phyloP scores from a whole-genome alignment of 2,888 invertebrate genomes.

The Parasteatoda lunata region DNA sequence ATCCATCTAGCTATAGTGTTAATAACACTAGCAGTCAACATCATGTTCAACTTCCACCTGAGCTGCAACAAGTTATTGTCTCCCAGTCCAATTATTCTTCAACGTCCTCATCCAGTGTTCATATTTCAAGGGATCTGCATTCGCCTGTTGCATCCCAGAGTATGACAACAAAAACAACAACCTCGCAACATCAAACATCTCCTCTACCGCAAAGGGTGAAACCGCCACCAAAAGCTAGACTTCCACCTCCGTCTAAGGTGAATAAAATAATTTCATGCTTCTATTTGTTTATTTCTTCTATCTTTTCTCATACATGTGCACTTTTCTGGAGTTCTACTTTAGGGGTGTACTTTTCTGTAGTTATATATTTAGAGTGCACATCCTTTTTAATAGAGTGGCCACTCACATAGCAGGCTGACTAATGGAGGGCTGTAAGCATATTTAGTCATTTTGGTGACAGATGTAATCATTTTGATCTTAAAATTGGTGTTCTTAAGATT shows the following conservation, averaged over 20 bases:
- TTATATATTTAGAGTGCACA: no score
- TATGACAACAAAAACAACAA: constrained; percentile 8
- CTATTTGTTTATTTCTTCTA: neutral
- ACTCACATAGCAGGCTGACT: no score
- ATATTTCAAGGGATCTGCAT: constrained; percentile 36
- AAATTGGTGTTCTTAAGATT: no score
- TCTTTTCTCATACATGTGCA: no score
- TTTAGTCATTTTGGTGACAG: no score
- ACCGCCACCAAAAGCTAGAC: constrained; percentile 82
- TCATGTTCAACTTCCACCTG: constrained; percentile 60
- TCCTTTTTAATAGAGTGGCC: no score
- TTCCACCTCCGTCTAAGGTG: constrained; percentile 90
- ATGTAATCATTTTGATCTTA: no score
- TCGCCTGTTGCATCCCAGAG: constrained; percentile 40
- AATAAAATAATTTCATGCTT: constrained; percentile 36
- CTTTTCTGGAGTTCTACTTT: no score
- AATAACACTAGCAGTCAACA: constrained; percentile 35
- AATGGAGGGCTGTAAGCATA: no score
- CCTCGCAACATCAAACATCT: constrained; percentile 24
- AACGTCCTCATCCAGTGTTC: constrained; percentile 5
- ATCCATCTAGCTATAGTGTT: constrained; percentile 46
- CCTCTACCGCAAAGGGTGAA: constrained; percentile 76
- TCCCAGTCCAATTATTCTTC: constrained; percentile 55
- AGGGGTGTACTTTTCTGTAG: no score
- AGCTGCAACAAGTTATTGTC: constrained; percentile 58